A percentile compares a stretch with the other conserved stretches of the same genome.
Conservation (phyloP, 2,888 invertebrate genomes). For the Cheilosia pagana region DNA sequence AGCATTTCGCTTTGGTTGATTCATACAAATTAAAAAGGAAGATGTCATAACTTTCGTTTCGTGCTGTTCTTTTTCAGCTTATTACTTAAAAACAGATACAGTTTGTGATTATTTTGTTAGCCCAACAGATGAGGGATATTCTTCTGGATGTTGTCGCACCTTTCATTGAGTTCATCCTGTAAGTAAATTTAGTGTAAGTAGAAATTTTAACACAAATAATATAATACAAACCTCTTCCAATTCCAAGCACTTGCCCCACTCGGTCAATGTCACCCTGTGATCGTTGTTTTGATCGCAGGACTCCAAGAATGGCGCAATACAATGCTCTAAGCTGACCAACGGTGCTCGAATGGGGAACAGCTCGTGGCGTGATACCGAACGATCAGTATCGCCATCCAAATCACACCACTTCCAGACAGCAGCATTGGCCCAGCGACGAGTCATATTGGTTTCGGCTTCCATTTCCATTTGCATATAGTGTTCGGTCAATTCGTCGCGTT, state of each 20-base stretch:
- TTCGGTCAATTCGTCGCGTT: slow-evolving; percentile 91
- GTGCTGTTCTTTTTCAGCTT: slow-evolving; percentile 35
- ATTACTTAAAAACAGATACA: slow-evolving; percentile 38
- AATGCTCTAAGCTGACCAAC: slow-evolving; percentile 97
- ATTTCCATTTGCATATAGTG: slow-evolving; percentile 94
- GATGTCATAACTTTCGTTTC: slow-evolving; percentile 40
- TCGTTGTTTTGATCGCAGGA: slow-evolving; percentile 94
- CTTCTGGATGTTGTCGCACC: slow-evolving; percentile 90
- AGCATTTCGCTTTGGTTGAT: slow-evolving; percentile 70
- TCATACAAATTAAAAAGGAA: slow-evolving; percentile 36
- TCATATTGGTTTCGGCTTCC: slow-evolving; percentile 94
- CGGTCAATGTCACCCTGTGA: slow-evolving; percentile 94
- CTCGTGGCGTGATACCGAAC: slow-evolving; percentile 96
- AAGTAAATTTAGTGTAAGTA: slow-evolving; percentile 77
- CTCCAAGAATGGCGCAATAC: slow-evolving; percentile 97
- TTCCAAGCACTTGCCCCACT: slow-evolving; percentile 96
- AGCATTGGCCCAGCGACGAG: slow-evolving; percentile 94
- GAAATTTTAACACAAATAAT: not conserved
- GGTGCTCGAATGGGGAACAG: slow-evolving; percentile 98
- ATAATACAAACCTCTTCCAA: slow-evolving; percentile 89
- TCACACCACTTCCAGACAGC: slow-evolving; percentile 99
- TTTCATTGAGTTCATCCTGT: slow-evolving; percentile 91
- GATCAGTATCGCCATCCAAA: slow-evolving; percentile 95
- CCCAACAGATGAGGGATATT: slow-evolving; percentile 81
- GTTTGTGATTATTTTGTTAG: slow-evolving; percentile 67